Evolutionary conservation across 1,140 invertebrate genomes (phyloP), one percentile per base, ranked within the genome.

Genomic region (Hylaeus anthracinus): DNA sequence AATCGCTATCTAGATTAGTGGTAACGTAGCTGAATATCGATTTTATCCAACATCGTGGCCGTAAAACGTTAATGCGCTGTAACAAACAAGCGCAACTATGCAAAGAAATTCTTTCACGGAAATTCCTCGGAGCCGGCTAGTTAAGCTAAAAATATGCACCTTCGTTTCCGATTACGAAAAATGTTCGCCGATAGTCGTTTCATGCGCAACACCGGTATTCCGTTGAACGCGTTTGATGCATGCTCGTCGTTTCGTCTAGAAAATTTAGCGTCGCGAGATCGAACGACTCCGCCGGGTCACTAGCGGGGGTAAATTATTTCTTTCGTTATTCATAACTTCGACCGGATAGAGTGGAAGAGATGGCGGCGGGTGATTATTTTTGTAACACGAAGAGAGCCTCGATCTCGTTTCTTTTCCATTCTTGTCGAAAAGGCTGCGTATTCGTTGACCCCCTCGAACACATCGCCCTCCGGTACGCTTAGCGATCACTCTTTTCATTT

Each of bases 401-500:
- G 45, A 51, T 8, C 26, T 26, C 14, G 12, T 56, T n/a, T 56
- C 55, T 56, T 51, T 51, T 10, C 9, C 10, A 9, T 51, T 8
- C 9, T 9, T 10, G 10, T 51, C 51, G 51, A 51, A 51, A 51
- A 51, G 14, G 9, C 2, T n/a, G 64, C 64, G 8, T 26, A 26
- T 43, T 51, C 64, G 56, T 5, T 2, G 48, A 3, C 0, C 43
- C 43, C 41, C 12, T 43, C 5, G 3, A 43, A n/a, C 15, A 15
- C 8, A 8, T 37, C 53, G 12, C n/a, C 51, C 12, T 39, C 12
- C n/a, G 9, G 15, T 72, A 39, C 67, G 76, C 60, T 80, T 74
- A 63, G 26, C 45, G 64, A 43, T 45, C 26, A 65, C 51, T 51
- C 56, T 61, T 76, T 81, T 82, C 73, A 81, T 86, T 83, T 69